Conservation (phyloP, 2,797 vertebrate genomes). For the Pseudochirops cupreus region DNA sequence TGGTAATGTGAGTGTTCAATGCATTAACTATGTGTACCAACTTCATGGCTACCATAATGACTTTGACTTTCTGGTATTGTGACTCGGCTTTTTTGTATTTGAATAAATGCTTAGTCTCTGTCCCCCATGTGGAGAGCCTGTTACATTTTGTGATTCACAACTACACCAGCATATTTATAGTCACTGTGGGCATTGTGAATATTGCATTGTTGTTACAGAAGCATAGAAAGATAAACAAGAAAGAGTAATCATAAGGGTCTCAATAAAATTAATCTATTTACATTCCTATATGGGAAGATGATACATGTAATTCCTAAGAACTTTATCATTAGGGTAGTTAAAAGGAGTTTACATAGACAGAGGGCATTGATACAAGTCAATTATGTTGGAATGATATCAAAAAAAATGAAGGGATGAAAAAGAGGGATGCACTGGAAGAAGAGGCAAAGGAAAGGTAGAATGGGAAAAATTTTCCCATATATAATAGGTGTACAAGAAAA, state of each 20-base stretch:
- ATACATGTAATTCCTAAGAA: neutral
- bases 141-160: too few species aligned
- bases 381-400: neutral
- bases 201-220: too few species aligned
- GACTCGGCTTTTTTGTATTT: too few species aligned
- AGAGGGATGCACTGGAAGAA: neutral
- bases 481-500: neutral
- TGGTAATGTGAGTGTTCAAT: too few species aligned
- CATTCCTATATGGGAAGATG: neutral
- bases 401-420: neutral
- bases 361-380: neutral
- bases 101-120: too few species aligned
- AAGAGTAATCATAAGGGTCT: neutral
- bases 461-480: neutral
- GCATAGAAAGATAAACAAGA: neutral
- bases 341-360: neutral
- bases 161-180: too few species aligned
- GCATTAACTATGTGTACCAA: too few species aligned
- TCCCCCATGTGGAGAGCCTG: too few species aligned
- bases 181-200: too few species aligned
- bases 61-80: too few species aligned
- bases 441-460: neutral
- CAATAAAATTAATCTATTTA: neutral
- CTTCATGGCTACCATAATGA: too few species aligned
- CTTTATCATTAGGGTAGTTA: neutral